Evolutionary conservation across 2,888 invertebrate genomes (phyloP), one percentile per base, ranked within the genome.

Genomic region (Gymnoscelis rufifasciata): DNA sequence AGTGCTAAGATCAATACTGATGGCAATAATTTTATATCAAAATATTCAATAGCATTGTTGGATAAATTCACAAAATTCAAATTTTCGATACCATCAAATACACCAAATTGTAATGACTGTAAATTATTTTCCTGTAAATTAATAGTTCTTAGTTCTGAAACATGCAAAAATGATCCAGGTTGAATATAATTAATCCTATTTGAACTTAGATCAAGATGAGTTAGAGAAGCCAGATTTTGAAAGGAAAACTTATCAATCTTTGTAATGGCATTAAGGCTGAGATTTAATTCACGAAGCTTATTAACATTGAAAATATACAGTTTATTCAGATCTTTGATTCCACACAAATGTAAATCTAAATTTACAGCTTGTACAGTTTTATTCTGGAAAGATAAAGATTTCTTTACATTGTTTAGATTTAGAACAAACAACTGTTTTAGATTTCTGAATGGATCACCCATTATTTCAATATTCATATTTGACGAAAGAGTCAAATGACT

Each of bases 181-280:
- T 62, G 60, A 39, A 62, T 58, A 8, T 26, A 48, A 14, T 38
- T 38, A 33, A 62, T 59, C 29, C 30, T 38, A 41, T 62, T 62
- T 7, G 33, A 50, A 47, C 62, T 60, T 28, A 62, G 41, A 47
- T 62, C 60, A 7, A 62, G 47, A 4, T 23, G 37, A 5, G 42
- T 30, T 1, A 62, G 47, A 10, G 46, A 40, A 19, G 44, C 44
- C 47, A 59, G 48, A 27, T 30, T 43, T 44, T 48, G 42, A 46
- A 62, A 58, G 12, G 60, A 59, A 42, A 47, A 41, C 41, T 59
- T 60, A 37, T 62, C 53, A 19, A 62, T 43, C 11, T 15, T 38
- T 7, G 38, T 7, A 15, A 62, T 56, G 28, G 49, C 39, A 42
- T 62, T 62, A 11, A 23, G 37, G 36, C 57, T 56, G 3, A 62